phyloP scores from a whole-genome alignment of 2,888 invertebrate species.

The Meiosimyza decipiens region DNA sequence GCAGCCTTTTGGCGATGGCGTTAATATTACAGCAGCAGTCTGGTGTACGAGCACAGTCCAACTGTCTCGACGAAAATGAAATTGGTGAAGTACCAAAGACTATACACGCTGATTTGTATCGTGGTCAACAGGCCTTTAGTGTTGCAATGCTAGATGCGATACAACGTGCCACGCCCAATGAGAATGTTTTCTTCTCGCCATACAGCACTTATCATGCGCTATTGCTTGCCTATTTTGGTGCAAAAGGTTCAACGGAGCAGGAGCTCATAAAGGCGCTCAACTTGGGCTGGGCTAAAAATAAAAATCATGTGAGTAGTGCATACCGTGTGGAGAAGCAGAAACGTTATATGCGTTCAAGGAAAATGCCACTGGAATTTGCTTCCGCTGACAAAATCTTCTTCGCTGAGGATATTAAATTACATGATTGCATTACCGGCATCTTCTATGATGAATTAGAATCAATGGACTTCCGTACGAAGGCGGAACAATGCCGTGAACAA shows the following conservation, averaged over 20 bases:
- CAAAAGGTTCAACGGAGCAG: conserved; percentile 77
- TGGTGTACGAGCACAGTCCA: neutral
- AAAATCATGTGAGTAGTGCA: conserved; percentile 78
- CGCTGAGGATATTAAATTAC: conserved; percentile 57
- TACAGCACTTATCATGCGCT: conserved; percentile 87
- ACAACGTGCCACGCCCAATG: conserved; percentile 73
- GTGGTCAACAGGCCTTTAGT: conserved; percentile 76
- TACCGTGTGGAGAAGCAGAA: conserved; percentile 79
- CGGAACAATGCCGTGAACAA: conserved; percentile 70
- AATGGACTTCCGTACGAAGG: conserved; percentile 74
- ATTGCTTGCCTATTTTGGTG: conserved; percentile 81
- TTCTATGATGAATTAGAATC: conserved; percentile 75
- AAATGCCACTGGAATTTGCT: conserved; percentile 76
- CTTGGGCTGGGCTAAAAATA: conserved; percentile 68
- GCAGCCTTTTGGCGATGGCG: conserved; percentile 6
- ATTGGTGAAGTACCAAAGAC: conserved; percentile 39
- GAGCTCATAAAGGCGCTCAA: conserved; percentile 55
- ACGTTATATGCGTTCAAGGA: conserved; percentile 69
- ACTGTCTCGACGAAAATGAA: conserved; percentile 41
- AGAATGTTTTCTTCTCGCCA: conserved; percentile 89
- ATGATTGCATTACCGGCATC: conserved; percentile 75
- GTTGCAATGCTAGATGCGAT: conserved; percentile 76
- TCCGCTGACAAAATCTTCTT: conserved; percentile 84
- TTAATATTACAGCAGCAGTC: neutral
- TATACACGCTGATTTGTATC: conserved; percentile 66